phyloP scores from a whole-genome alignment of 2,888 invertebrate species.

The Eutolmus rufibarbis region DNA sequence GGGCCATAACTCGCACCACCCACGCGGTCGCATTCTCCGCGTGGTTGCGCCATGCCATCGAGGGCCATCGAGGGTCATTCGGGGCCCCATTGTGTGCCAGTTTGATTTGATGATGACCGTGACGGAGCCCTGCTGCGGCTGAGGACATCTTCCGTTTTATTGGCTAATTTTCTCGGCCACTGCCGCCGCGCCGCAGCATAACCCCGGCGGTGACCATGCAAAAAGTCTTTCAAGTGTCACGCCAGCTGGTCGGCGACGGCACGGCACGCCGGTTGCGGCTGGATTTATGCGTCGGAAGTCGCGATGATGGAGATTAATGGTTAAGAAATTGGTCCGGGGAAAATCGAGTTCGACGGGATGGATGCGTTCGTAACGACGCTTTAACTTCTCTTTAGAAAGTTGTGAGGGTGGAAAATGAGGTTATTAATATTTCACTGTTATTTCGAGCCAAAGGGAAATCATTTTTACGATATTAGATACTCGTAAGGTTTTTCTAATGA shows the following conservation, averaged over 20 bases:
- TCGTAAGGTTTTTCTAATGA: background rate
- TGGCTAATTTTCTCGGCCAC: slow-evolving; percentile 5
- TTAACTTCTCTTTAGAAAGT: background rate
- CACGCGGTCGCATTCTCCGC: background rate
- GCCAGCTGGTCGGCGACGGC: background rate
- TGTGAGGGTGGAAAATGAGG: background rate
- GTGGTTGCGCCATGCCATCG: background rate
- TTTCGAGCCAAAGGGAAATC: background rate
- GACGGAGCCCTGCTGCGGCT: background rate
- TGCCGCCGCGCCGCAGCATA: background rate
- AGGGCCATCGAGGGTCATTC: background rate
- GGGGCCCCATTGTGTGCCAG: background rate
- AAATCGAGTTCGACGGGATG: background rate
- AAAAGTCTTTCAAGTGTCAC: slow-evolving; percentile 16
- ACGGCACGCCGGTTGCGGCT: background rate
- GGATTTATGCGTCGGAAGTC: background rate
- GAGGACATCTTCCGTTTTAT: slow-evolving; percentile 24
- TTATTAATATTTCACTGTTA: background rate
- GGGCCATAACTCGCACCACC: slow-evolving; percentile 24
- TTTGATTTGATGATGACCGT: slow-evolving; percentile 1
- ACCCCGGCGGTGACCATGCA: background rate
- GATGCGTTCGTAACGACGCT: background rate
- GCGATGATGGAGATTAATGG: slow-evolving; percentile 9
- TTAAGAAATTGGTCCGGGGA: background rate
- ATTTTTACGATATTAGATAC: background rate